These are phyloP conservation scores for Spea hammondii DNA, from an alignment of 2,797 vertebrate species.

Conservation along the genomic window DNA sequence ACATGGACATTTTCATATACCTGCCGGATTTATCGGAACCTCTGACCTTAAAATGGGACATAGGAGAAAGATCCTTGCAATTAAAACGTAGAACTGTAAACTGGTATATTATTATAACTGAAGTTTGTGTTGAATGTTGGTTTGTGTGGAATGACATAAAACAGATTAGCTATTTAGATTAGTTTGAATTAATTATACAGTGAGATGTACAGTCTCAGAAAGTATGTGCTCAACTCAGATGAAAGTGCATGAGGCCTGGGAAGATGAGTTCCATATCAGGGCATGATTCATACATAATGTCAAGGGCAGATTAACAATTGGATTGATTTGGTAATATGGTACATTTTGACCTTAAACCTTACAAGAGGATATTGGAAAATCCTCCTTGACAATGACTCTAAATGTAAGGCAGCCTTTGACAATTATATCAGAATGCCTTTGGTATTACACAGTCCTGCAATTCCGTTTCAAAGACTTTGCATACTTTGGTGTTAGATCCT, in stretches of 20 bases:
- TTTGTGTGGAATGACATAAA: no score
- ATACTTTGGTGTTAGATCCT: background rate
- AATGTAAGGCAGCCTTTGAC: background rate
- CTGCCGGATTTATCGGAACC: no score
- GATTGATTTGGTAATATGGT: constrained; percentile 6
- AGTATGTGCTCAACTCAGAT: background rate
- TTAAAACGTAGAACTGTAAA: no score
- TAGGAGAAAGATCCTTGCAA: no score
- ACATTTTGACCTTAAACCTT: background rate
- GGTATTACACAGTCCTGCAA: background rate
- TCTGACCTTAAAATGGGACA: no score
- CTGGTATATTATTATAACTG: no score
- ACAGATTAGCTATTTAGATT: no score
- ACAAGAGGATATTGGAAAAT: constrained; percentile 3
- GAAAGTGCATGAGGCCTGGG: background rate
- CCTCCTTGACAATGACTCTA: background rate
- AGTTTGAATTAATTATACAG: no score
- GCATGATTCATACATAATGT: background rate
- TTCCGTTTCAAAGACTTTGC: background rate
- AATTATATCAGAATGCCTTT: constrained; percentile 1
- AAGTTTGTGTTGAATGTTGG: no score
- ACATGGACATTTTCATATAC: no score
- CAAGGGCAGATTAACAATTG: background rate
- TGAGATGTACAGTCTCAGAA: background rate
- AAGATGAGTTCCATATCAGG: background rate